Evolutionary conservation across 2,888 invertebrate genomes (phyloP).

Genomic region (Cosmia trapezina): DNA sequence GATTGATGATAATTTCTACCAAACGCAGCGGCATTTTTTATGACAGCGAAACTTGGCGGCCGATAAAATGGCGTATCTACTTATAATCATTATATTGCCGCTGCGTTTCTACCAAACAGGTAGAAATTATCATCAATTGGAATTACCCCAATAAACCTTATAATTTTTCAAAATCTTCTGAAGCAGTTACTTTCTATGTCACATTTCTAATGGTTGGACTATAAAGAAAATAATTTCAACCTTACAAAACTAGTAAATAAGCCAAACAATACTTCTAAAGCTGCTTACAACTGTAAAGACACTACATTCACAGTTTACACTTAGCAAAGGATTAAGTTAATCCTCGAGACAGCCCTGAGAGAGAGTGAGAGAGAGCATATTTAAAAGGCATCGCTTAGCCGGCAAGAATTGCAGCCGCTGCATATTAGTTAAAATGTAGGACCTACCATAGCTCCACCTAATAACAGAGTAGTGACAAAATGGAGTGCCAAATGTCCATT

Average conservation of each 20-base stretch:
- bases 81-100: too few relatives aligned
- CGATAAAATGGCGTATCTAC: too few relatives aligned
- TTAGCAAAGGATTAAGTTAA: slow-evolving; percentile 1
- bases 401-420: slow-evolving; percentile 27
- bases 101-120: too few relatives aligned
- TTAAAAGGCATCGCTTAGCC: slow-evolving; percentile 40
- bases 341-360: slow-evolving; percentile 4
- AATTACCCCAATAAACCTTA: too few relatives aligned
- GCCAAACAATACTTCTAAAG: neutral
- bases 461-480: slow-evolving; percentile 5
- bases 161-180: too few relatives aligned
- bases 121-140: too few relatives aligned
- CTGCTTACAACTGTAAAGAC: neutral
- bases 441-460: neutral
- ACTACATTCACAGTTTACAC: slow-evolving; percentile 1
- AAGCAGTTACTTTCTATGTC: neutral
- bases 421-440: slow-evolving; percentile 19
- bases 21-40: too few relatives aligned
- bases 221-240: too few relatives aligned
- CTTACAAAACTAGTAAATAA: neutral
- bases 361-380: slow-evolving; percentile 8
- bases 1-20: too few relatives aligned
- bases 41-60: too few relatives aligned
- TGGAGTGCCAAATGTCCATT: neutral
- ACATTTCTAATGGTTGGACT: neutral